Evolutionary conservation across 1,140 invertebrate species (phyloP), one percentile per base, ranked within the genome.

Genomic region (Orussus abietinus): DNA sequence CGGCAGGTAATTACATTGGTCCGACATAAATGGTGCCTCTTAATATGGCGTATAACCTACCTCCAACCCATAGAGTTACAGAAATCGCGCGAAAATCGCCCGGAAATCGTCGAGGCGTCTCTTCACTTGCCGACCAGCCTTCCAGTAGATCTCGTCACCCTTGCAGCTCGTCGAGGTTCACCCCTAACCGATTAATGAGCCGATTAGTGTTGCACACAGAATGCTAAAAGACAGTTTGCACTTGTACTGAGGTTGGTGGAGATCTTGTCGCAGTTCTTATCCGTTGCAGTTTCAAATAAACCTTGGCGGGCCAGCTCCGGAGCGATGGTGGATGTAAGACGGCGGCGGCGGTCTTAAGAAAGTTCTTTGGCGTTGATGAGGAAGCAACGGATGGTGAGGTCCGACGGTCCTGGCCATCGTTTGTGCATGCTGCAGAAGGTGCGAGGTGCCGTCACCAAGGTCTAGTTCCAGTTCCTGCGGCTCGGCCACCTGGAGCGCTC

Each of bases 361-460:
- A 18, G 63, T 64, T 56, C 68, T 64, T 55, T 67, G 68, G 37
- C 64, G 66, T 37, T 64, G 67, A 43, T 64, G 67, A 7, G 62
- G 54, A 25, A 61, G 59, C 37, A 64, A 55, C 4, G 62, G 59
- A 25, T 64, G 66, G 45, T 72, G 62, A 5, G 57, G 45, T 2
- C 57, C 51, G 4, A 63, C 45, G 10, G 56, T 59, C 0, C 56
- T 57, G 3, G 55, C 51, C 13, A 64, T 60, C 3, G 59, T 53
- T 4, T 62, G 59, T 2, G 59, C 55, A 17, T 70, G 67, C 37
- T 71, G 70, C 10, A 72, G 32, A 10, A 70, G 53, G 38, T 85
- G 83, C 22, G 79, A 79, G 1, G 81, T 78, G 1, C 84, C 84
- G 60, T 90, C 86, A 2, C 86, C 86, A 44, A 90, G 76, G 71